Evolutionary conservation across 2,888 invertebrate genomes (phyloP).

Genomic region (Andrena chrysosceles): DNA sequence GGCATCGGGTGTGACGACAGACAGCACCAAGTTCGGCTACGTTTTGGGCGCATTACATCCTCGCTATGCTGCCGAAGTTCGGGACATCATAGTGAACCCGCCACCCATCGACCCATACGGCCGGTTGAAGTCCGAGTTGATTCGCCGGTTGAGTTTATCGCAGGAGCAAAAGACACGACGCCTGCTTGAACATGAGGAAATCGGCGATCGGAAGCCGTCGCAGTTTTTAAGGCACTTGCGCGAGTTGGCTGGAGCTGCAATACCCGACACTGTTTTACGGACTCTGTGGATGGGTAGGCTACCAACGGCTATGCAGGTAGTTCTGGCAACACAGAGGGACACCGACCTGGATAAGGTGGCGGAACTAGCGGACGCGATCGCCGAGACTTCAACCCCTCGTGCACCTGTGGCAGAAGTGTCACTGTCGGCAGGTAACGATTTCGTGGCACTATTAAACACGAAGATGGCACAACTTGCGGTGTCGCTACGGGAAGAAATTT

Average conservation of each 20-base stretch:
- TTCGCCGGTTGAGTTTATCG: background rate
- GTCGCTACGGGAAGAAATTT: background rate
- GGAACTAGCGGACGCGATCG: background rate
- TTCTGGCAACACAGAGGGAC: background rate
- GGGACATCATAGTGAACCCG: conserved; percentile 13
- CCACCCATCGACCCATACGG: background rate
- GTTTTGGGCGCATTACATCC: background rate
- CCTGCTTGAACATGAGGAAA: conserved; percentile 12
- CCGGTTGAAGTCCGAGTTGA: background rate
- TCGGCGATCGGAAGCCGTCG: conserved; percentile 14
- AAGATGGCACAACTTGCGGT: background rate
- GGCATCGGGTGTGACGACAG: background rate
- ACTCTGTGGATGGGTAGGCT: conserved; percentile 9
- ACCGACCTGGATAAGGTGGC: background rate
- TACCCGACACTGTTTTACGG: conserved; percentile 1
- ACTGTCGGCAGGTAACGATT: background rate
- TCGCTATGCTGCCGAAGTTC: background rate
- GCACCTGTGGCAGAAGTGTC: background rate
- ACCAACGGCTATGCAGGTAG: background rate
- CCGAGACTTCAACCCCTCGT: background rate
- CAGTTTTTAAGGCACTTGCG: background rate
- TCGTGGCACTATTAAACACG: background rate
- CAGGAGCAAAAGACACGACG: conserved; percentile 3
- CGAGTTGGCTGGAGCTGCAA: background rate
- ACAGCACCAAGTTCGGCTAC: conserved; percentile 8